These are phyloP conservation scores for Smittia aterrima DNA, from an alignment of 2,888 invertebrate genomes.

Conservation along the genomic window DNA sequence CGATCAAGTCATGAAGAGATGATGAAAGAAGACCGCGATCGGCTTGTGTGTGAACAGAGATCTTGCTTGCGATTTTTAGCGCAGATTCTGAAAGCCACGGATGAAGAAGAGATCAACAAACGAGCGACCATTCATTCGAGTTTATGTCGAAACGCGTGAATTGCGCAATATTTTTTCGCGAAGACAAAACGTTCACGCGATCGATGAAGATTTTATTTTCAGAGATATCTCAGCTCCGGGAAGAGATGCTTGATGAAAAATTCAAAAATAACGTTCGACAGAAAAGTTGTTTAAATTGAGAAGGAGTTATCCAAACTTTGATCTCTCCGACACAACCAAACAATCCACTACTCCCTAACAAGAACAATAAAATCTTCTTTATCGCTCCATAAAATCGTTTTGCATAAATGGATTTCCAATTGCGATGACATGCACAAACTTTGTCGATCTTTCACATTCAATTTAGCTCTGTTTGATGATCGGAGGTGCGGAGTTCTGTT, in stretches of 20 bases:
- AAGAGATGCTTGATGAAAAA: too few relatives aligned
- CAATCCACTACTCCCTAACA: neutral
- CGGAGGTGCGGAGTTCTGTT: neutral
- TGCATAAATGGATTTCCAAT: neutral
- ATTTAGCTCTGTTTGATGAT: neutral
- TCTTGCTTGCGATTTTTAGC: too few relatives aligned
- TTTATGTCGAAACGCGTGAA: neutral
- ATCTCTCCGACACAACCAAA: neutral
- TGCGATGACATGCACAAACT: neutral
- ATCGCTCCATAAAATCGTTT: neutral
- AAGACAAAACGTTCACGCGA: too few relatives aligned
- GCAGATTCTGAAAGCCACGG: too few relatives aligned
- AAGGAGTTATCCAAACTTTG: too few relatives aligned
- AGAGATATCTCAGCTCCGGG: too few relatives aligned
- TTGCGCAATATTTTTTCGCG: too few relatives aligned
- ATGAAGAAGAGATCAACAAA: too few relatives aligned
- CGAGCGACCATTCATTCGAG: too few relatives aligned
- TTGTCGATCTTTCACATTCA: neutral
- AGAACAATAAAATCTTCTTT: conserved; percentile 1
- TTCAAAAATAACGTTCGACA: too few relatives aligned
- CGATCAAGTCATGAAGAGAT: neutral
- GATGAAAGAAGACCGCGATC: neutral
- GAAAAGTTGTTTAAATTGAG: too few relatives aligned
- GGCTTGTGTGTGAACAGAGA: neutral
- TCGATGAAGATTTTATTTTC: too few relatives aligned